Conservation (phyloP, 2,888 invertebrate genomes). For the Dryomyza anilis region DNA sequence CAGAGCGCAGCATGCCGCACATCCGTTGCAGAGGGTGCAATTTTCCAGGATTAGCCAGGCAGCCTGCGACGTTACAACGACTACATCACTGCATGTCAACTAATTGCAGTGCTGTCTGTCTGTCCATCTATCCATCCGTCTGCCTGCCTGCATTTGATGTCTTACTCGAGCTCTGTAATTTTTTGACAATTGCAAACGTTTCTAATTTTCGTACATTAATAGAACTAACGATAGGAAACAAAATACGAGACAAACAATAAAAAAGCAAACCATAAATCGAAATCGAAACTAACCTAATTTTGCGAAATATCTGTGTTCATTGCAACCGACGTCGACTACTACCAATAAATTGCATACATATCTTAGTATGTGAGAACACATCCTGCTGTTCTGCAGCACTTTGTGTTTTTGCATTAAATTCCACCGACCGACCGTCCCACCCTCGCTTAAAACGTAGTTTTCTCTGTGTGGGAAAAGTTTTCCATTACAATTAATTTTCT, state of each 20-base stretch:
- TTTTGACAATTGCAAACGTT: no score
- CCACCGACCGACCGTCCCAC: no score
- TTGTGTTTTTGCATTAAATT: no score
- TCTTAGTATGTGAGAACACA: neutral
- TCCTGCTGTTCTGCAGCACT: neutral
- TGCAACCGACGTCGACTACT: neutral
- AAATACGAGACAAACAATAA: neutral
- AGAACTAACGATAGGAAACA: neutral
- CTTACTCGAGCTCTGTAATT: neutral
- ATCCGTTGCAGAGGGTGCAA: neutral
- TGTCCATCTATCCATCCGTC: neutral
- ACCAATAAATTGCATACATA: neutral
- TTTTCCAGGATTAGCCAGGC: neutral
- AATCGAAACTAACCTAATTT: neutral
- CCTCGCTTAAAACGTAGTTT: no score
- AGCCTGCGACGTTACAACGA: neutral
- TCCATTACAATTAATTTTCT: no score
- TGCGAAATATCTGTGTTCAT: neutral
- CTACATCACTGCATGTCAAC: neutral
- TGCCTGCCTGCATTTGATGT: neutral
- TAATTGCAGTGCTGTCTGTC: neutral
- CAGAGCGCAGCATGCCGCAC: neutral
- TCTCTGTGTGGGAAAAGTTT: no score
- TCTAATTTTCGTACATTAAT: neutral
- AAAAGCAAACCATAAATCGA: neutral